Conservation (phyloP, 2,113 vertebrate species). For the Pelmatolapia mariae region DNA sequence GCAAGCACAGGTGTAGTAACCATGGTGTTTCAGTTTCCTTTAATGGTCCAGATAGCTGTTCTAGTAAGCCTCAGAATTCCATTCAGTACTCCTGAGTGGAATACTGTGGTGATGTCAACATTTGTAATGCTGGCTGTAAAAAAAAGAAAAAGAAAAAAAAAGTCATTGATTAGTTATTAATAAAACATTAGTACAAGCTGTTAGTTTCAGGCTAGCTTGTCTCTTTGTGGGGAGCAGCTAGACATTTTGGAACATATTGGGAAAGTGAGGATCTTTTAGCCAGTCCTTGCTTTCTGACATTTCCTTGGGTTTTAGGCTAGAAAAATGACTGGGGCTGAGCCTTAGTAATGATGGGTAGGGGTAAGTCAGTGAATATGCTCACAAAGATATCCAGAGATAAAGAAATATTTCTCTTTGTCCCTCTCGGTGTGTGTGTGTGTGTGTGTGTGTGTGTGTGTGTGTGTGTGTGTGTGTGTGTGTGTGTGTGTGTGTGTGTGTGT, state of each 20-base stretch:
- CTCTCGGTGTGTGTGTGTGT: no score
- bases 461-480: background rate
- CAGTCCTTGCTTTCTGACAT: background rate
- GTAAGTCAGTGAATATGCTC: background rate
- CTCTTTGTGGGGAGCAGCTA: background rate
- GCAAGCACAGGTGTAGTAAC: background rate
- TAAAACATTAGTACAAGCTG: background rate
- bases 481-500: background rate
- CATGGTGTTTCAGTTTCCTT: background rate
- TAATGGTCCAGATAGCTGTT: background rate
- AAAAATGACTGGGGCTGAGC: background rate
- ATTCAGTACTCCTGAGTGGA: background rate
- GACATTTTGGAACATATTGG: background rate
- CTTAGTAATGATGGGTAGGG: background rate
- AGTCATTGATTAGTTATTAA: background rate
- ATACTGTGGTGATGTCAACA: background rate
- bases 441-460: background rate
- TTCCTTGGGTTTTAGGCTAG: background rate
- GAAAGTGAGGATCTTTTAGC: background rate
- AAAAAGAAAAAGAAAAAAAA: fast-evolving
- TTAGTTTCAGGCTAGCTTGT: background rate
- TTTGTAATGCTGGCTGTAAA: background rate
- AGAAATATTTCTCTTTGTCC: background rate
- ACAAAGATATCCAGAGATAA: background rate
- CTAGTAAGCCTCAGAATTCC: background rate